Evolutionary conservation across 2,113 vertebrate genomes (phyloP), one percentile per base, ranked within the genome.

Genomic region (Columba janthina): DNA sequence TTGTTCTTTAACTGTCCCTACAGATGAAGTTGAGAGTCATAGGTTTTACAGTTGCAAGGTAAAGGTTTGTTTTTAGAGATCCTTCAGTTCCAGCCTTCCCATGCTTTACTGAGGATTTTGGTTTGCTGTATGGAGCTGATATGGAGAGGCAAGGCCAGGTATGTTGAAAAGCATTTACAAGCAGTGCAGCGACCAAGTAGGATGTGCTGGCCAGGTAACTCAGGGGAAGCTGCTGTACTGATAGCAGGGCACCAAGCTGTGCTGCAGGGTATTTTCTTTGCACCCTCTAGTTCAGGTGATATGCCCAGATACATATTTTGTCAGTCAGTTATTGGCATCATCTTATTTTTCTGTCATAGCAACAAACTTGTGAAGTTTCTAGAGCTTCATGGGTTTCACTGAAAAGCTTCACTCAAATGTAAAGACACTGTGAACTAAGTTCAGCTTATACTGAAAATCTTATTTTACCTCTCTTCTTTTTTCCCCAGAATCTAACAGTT

Each of bases 31-130:
- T 61, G 61, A 65, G 50, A 91, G 34, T 66, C 16, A 3, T 6
- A 74, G 46, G n/a, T 50, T 57, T 82, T 32, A 54, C 65, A 78
- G 20, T 25, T 90, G 22, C 10, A 10, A 28, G 18, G 5, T 70
- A 65, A 85, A 72, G 48, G 9, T 87, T 90, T 77, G 56, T 13
- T 74, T 91, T 77, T 34, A 58, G 65, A 93, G 40, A 40, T 11
- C 6, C 16, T 8, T 42, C 54, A 44, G 44, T 76, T 77, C 26
- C 31, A 57, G 32, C n/a, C 11, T 22, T 93, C 42, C 19, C 5
- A 4, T 9, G 38, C 15, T 32, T 69, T 71, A 17, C 36, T 16
- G 13, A 69, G 67, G 57, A 56, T 75, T 83, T 88, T 29, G 18
- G 13, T n/a, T 42, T 16, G 14, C 73, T 57, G 1, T 80, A 5